Conservation (phyloP, 1,140 invertebrate genomes). For the Papilio machaon region DNA sequence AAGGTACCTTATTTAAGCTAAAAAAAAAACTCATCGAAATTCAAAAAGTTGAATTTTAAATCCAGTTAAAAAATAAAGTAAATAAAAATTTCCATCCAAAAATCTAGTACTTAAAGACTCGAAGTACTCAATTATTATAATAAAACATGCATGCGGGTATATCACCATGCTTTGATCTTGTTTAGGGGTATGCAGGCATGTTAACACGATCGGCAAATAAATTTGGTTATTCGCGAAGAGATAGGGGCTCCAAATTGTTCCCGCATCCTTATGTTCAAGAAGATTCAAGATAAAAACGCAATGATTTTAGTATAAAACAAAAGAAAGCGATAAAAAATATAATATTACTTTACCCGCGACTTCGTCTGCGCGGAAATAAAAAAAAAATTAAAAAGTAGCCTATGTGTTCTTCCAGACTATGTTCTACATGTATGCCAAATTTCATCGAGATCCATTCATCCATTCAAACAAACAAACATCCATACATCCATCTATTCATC, state of each 20-base stretch:
- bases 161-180: conserved; percentile 1
- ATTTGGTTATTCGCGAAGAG: conserved; percentile 13
- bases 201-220: conserved; percentile 11
- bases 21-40: no score
- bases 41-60: background rate
- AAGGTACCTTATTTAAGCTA: no score
- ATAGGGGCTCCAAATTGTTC: conserved; percentile 17
- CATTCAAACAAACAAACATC: no score
- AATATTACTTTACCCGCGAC: background rate
- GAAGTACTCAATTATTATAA: background rate
- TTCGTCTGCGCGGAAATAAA: no score
- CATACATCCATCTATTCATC: no score
- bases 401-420: background rate
- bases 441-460: no score
- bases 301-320: background rate
- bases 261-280: conserved; percentile 15
- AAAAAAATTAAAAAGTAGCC: background rate
- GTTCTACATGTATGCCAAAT: no score
- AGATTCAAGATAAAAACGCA: background rate
- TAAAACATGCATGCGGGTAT: background rate
- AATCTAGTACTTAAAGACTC: background rate
- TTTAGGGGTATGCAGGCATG: background rate
- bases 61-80: background rate
- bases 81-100: background rate
- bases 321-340: background rate